Base-by-base conservation (phyloP, 1,140 invertebrate species). In the Archivesica marissinica region DNA sequence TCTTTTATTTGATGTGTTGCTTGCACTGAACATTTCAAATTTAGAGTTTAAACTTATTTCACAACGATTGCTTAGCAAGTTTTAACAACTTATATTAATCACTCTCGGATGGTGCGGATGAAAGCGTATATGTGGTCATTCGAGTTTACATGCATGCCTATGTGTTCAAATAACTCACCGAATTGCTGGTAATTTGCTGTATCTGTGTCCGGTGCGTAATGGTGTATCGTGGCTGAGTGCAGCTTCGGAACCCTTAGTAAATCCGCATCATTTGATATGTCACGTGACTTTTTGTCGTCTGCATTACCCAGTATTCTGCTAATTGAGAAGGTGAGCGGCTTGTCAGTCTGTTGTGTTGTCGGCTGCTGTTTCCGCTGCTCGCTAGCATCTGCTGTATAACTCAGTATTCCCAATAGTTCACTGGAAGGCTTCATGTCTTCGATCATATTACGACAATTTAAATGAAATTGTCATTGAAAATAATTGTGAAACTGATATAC, bases 291-390 rank as follows among this genome's bases (percentile, higher is more conserved):
- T 30, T 75, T 84, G 11, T 41, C 56, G 30, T 66, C 41, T 50
- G 52, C 47, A 28, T 80, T 50, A 3, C 81, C 56, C 11, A 84
- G 72, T n/a, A 84, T 84, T 35, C 81, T 75, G 39, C 41, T 84
- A 28, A 84, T 84, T 33, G 81, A 84, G 59, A 84, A 84, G 25
- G 54, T 75, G 23, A 84, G 54, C 0, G 56, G 39, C 50, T 75
- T 84, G 9, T 64, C 11, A n/a, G 35, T 38, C 23, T 25, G 17
- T 50, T 30, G 20, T 25, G 20, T 64, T 44, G n/a, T 0, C 50
- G 17, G 17, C 17, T 66, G 17, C 4, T 76, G 13, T n/a, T 41
- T 17, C 20, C 7, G 15, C 41, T 56, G 13, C 0, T 11, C 20
- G 30, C 23, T 38, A 35, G 35, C 44, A 20, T 44, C 33, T 47